Percentiles rank a stretch among this genome's conserved stretches.
Evolutionary conservation across 2,113 vertebrate species (phyloP).

Genomic region (Balaenoptera acutorostrata): DNA sequence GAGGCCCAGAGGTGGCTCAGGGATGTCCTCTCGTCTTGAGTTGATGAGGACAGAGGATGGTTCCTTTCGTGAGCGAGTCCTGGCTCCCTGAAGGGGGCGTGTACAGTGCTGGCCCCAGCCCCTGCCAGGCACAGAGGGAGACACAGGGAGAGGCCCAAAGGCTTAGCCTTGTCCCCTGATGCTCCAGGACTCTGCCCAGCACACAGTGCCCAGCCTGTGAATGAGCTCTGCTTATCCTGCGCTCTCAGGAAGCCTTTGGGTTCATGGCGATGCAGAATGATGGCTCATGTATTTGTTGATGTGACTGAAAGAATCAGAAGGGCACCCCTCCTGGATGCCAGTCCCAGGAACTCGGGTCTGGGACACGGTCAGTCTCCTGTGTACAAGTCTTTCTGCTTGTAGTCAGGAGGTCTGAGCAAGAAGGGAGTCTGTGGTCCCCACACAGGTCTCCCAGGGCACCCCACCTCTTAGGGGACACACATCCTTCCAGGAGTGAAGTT

Average conservation of each 20-base stretch:
- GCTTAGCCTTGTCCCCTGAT: slow-evolving; percentile 59
- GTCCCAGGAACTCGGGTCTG: neutral
- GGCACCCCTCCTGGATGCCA: neutral
- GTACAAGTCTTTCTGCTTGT: neutral
- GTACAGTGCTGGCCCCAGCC: accelerated
- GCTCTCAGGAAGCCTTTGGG: neutral
- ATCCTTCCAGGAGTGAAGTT: neutral
- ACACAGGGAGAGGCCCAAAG: neutral
- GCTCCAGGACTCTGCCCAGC: slow-evolving; percentile 54
- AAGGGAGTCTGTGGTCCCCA: neutral
- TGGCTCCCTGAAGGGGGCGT: neutral
- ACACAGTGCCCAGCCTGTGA: slow-evolving; percentile 38
- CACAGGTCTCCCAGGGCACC: neutral
- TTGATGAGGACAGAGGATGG: neutral
- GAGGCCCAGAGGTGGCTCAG: neutral
- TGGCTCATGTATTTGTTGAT: accelerated
- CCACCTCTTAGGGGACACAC: too few species aligned
- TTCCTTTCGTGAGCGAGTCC: neutral
- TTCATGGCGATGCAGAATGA: accelerated
- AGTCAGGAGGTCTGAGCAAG: neutral
- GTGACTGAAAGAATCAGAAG: neutral
- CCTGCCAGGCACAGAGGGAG: neutral
- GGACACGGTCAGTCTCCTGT: neutral
- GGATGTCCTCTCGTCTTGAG: neutral
- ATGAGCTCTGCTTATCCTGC: slow-evolving; percentile 55